These are phyloP conservation scores for Drosophila nigromelanica DNA, from an alignment of 1,140 invertebrate genomes.

Conservation along the genomic window DNA sequence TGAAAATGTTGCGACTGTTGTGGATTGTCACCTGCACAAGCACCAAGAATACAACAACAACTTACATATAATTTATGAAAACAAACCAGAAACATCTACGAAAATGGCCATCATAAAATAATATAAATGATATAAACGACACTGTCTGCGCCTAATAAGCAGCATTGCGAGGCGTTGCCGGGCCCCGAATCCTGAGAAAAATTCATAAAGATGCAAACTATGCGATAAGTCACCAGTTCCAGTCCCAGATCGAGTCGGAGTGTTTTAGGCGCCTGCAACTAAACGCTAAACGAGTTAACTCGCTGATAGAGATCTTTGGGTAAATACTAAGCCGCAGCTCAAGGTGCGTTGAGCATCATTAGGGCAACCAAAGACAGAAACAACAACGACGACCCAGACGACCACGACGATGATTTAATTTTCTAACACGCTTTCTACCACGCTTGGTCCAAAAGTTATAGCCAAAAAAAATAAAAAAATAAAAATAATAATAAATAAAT, in stretches of 20 bases:
- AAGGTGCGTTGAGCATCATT: constrained; percentile 78
- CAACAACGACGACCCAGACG: constrained; percentile 17
- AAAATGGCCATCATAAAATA: constrained; percentile 68
- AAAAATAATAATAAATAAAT: neutral
- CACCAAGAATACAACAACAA: constrained; percentile 49
- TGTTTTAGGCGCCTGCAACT: constrained; percentile 76
- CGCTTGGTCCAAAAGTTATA: constrained; percentile 35
- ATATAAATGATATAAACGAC: constrained; percentile 83
- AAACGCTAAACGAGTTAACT: constrained; percentile 83
- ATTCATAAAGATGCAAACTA: constrained; percentile 70
- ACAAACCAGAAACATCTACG: constrained; percentile 27
- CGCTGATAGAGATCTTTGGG: constrained; percentile 80
- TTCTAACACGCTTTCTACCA: constrained; percentile 81
- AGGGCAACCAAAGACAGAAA: constrained; percentile 43
- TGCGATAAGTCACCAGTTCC: constrained; percentile 59
- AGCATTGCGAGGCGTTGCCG: constrained; percentile 36
- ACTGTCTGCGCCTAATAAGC: constrained; percentile 80
- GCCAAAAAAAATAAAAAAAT: constrained; percentile 24
- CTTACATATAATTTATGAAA: constrained; percentile 61
- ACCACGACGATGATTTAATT: constrained; percentile 81
- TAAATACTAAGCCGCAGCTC: constrained; percentile 67
- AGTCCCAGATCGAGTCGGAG: constrained; percentile 1
- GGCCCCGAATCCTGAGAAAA: constrained; percentile 66
- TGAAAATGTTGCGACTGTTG: constrained; percentile 5
- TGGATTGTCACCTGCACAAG: constrained; percentile 67